phyloP scores from a whole-genome alignment of 2,113 vertebrate genomes.

The Corvus hawaiiensis region DNA sequence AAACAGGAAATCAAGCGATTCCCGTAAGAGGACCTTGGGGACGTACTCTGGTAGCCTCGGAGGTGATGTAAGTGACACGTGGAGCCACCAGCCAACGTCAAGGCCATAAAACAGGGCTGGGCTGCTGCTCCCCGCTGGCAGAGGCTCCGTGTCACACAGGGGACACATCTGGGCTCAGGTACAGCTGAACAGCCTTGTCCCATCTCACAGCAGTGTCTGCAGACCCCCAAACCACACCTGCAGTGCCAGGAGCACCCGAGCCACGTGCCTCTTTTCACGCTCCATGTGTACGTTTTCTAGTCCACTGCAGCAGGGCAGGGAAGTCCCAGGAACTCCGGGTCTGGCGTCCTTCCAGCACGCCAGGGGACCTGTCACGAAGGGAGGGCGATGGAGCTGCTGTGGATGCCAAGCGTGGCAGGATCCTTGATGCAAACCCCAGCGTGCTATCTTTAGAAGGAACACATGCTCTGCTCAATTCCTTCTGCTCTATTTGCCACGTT shows the following conservation, averaged over 20 bases:
- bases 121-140: neutral
- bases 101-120: neutral
- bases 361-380: fast-evolving
- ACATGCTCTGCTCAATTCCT: slow-evolving; percentile 46
- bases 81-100: neutral
- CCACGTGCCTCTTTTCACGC: fast-evolving
- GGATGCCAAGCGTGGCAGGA: neutral
- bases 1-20: neutral
- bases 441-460: slow-evolving; percentile 55
- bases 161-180: neutral
- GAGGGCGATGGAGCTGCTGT: neutral
- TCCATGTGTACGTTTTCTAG: neutral
- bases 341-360: fast-evolving
- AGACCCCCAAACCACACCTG: neutral
- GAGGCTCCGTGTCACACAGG: fast-evolving
- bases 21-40: neutral
- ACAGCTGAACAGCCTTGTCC: neutral
- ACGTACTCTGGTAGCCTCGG: fast-evolving
- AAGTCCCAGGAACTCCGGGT: neutral
- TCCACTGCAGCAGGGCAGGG: neutral
- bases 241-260: fast-evolving
- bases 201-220: fast-evolving
- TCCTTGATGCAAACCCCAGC: neutral
- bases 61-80: neutral
- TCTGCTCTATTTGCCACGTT: slow-evolving; percentile 55